phyloP scores from a whole-genome alignment of 1,140 invertebrate genomes.

The Eupristina koningsbergeri region DNA sequence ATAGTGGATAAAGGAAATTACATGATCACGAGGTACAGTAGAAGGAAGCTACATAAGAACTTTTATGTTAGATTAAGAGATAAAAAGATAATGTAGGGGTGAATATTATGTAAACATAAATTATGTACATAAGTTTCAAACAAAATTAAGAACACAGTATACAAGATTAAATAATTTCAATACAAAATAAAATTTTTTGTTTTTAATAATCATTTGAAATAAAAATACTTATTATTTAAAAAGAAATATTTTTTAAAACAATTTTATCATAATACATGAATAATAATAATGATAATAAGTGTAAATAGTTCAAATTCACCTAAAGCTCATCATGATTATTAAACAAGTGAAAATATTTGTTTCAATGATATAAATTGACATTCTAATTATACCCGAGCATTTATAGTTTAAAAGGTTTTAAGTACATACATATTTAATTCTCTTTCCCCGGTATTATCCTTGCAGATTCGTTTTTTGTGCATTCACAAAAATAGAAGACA shows the following conservation, averaged over 20 bases:
- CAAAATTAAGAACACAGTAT: neutral
- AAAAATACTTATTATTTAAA: too few relatives aligned
- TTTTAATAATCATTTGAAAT: too few relatives aligned
- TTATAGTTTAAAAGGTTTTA: too few relatives aligned
- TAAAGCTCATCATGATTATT: neutral
- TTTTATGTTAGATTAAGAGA: neutral
- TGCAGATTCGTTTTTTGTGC: too few relatives aligned
- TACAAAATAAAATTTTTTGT: too few relatives aligned
- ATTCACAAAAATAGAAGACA: neutral
- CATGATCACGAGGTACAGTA: neutral
- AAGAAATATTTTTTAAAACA: too few relatives aligned
- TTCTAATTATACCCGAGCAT: too few relatives aligned
- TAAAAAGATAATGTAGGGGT: neutral
- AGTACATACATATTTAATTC: too few relatives aligned
- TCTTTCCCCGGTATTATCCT: too few relatives aligned
- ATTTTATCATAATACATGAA: too few relatives aligned
- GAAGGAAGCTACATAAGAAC: neutral
- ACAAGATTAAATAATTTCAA: neutral
- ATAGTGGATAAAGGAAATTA: constrained; percentile 1
- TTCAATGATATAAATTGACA: too few relatives aligned
- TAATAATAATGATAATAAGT: too few relatives aligned
- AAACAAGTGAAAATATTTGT: neutral
- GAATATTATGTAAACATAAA: constrained; percentile 5
- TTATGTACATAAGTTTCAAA: neutral
- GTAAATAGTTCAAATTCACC: neutral